A percentile compares a stretch with the other conserved stretches of the same genome.
These are phyloP conservation scores for Ariopsis seemanni DNA, from an alignment of 2,113 vertebrate genomes.

Conservation along the genomic window DNA sequence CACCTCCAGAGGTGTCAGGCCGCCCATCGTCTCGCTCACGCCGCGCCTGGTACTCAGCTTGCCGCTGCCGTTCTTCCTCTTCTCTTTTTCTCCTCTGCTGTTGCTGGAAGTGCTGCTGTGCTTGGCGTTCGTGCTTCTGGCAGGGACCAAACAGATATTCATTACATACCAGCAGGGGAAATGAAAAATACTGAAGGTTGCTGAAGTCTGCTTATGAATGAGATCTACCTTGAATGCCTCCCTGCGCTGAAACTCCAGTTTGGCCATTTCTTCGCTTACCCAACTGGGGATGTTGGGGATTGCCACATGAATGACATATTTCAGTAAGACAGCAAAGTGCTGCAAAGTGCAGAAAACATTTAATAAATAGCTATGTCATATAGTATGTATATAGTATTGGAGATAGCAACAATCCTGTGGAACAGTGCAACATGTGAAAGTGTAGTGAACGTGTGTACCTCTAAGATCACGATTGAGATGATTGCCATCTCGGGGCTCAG, in stretches of 20 bases:
- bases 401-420: background rate
- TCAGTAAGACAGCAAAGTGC: slow-evolving; percentile 91
- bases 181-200: background rate
- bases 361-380: background rate
- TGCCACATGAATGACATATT: slow-evolving; percentile 91
- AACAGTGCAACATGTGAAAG: background rate
- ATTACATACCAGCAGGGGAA: slow-evolving; percentile 6
- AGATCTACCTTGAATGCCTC: slow-evolving; percentile 92
- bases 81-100: slow-evolving; percentile 92
- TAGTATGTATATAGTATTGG: too few species aligned
- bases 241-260: slow-evolving; percentile 90
- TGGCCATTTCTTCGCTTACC: slow-evolving; percentile 94
- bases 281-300: slow-evolving; percentile 91
- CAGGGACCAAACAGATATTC: slow-evolving; percentile 31
- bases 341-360: slow-evolving; percentile 52
- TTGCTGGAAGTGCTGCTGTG: slow-evolving; percentile 94
- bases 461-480: slow-evolving; percentile 93
- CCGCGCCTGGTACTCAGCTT: slow-evolving; percentile 86
- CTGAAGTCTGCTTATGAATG: background rate
- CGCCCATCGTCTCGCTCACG: slow-evolving; percentile 80
- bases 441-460: slow-evolving; percentile 73
- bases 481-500: slow-evolving; percentile 94
- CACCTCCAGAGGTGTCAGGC: slow-evolving; percentile 69
- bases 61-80: slow-evolving; percentile 93
- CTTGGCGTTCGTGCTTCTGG: slow-evolving; percentile 95